Percentiles rank a stretch among this genome's conserved stretches.
Conservation (phyloP, 2,113 vertebrate species). For the Siniperca knerii region DNA sequence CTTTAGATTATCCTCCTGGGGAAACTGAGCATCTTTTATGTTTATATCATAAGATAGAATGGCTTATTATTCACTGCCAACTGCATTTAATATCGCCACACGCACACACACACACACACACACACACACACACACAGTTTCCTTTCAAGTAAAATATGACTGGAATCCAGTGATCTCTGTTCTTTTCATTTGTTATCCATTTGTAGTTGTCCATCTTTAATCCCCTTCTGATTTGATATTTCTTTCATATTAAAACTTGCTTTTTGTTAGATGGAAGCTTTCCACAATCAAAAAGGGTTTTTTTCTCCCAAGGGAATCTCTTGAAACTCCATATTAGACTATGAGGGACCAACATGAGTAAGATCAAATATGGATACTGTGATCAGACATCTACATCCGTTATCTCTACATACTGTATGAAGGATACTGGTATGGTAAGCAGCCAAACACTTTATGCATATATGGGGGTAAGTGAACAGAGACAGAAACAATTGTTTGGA, state of each 20-base stretch:
- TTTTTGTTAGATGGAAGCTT: constrained; percentile 25
- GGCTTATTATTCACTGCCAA: constrained; percentile 32
- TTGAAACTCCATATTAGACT: not conserved
- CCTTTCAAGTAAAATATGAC: constrained; percentile 32
- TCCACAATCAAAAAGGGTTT: constrained; percentile 27
- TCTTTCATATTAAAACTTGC: constrained; percentile 38
- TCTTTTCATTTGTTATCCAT: constrained; percentile 54
- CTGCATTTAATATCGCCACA: constrained; percentile 31
- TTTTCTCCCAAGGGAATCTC: constrained; percentile 4
- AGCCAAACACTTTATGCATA: not conserved
- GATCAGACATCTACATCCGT: not conserved
- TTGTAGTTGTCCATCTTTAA: constrained; percentile 53
- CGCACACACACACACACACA: constrained; percentile 1
- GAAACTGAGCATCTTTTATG: constrained; percentile 44
- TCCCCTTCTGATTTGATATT: constrained; percentile 33
- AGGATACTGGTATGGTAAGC: not conserved
- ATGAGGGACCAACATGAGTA: not conserved
- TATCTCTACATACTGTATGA: not conserved
- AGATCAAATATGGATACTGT: constrained; percentile 18
- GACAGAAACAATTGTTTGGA: not conserved
- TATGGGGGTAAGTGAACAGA: not conserved
- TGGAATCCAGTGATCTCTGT: constrained; percentile 46
- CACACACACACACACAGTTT: not conserved
- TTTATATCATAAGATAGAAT: constrained; percentile 26
- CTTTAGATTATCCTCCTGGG: constrained; percentile 24